Evolutionary conservation across 2,888 invertebrate genomes (phyloP), one percentile per base, ranked within the genome.

Genomic region (Coenonympha glycerion): DNA sequence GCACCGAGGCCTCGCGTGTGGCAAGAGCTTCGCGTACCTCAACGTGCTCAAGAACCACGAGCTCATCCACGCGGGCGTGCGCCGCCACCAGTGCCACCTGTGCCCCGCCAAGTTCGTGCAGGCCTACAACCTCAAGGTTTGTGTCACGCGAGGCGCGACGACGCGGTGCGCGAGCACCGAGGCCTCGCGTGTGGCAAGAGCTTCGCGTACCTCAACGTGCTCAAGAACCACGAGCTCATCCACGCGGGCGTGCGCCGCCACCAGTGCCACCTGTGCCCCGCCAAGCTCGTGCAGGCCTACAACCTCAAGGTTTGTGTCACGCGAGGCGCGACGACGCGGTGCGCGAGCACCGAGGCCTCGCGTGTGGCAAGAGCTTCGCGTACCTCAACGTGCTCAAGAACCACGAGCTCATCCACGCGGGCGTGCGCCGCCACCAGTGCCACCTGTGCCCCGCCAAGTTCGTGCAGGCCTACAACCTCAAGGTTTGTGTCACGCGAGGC

Each of bases 11-110:
- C 9, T 15, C 16, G 33, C 16, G 33, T n/a, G n/a, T 62, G 87
- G 89, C 1, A 92, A 91, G 76, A 88, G 89, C 63, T 91, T 91
- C 65, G 90, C 90, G 0, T 91, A 91, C 30, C 89, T 91, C 58
- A 91, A 91, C 60, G 91, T 91, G 63, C 71, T 93, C 40, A 90
- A 90, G 64, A 92, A 92, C 62, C 93, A 93, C 63, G 92, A 92
- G 65, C 82, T 90, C 56, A 92, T 92, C 15, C 93, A 93, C 62
- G 87, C 89, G 1, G 92, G 92, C 0, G 78, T 91, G 24, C 92
- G 92, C 68, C 90, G 92, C 55, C 91, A 90, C 61, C 87, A 90
- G 9, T 93, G 93, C 61, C 90, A 92, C 62, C 81, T 92, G 33
- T 93, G 93, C 64, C 91, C 92, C 71, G 89, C 87, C 63, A 88